Evolutionary conservation across 2,888 invertebrate genomes (phyloP).

Genomic region (Mycalesis mineus): DNA sequence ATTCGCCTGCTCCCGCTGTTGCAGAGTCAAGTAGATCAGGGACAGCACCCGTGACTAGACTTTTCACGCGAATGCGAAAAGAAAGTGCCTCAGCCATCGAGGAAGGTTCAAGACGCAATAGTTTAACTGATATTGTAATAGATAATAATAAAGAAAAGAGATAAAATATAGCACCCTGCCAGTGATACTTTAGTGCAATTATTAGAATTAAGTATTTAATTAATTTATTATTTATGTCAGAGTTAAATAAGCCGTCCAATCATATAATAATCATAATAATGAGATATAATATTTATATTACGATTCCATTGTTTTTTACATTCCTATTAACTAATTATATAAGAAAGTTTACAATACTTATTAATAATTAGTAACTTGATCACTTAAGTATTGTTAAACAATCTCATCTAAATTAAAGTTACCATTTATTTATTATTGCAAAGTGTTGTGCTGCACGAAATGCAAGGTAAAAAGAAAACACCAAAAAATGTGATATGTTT

Average conservation of each 20-base stretch:
- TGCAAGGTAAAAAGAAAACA: conserved; percentile 27
- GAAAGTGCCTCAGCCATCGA: conserved; percentile 49
- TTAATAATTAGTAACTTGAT: no score
- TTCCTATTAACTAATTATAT: no score
- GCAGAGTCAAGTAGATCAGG: conserved; percentile 51
- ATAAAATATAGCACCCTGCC: conserved; percentile 60
- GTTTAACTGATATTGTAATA: conserved; percentile 72
- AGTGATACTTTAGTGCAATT: conserved; percentile 49
- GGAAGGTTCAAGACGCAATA: conserved; percentile 61
- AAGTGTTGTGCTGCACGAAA: background rate
- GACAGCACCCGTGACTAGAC: conserved; percentile 63
- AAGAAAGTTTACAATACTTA: no score
- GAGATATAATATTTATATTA: background rate
- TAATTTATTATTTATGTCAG: background rate
- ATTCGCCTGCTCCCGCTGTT: conserved; percentile 64
- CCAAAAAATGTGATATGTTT: conserved; percentile 46
- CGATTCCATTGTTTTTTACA: background rate
- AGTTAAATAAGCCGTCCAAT: conserved; percentile 3
- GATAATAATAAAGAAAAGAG: conserved; percentile 71
- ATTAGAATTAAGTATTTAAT: conserved; percentile 35
- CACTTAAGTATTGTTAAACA: no score
- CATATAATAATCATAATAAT: no score
- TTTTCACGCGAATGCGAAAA: conserved; percentile 65
- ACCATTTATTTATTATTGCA: no score
- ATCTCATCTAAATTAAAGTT: no score